These are phyloP conservation scores for Hydropsyche betteni DNA, from an alignment of 2,888 invertebrate genomes.

Conservation along the genomic window DNA sequence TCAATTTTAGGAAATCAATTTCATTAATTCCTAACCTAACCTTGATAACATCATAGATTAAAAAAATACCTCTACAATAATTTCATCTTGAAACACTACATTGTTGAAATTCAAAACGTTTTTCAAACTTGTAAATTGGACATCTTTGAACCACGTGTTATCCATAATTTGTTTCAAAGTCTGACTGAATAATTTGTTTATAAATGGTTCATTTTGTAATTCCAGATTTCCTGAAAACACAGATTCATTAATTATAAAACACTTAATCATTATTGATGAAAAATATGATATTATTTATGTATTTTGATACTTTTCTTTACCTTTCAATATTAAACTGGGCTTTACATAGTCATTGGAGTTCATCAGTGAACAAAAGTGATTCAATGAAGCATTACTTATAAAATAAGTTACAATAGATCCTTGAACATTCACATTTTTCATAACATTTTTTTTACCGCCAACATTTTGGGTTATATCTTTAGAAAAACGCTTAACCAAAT, in stretches of 20 bases:
- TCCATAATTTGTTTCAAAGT: constrained; percentile 56
- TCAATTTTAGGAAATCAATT: not conserved
- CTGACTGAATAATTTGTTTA: constrained; percentile 59
- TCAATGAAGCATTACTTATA: constrained; percentile 56
- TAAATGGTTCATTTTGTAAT: constrained; percentile 59
- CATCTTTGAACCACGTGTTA: constrained; percentile 64
- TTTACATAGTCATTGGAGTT: constrained; percentile 53
- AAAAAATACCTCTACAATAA: constrained; percentile 55
- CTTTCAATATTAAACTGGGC: constrained; percentile 56
- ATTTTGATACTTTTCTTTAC: constrained; percentile 52
- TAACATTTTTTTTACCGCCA: constrained; percentile 54
- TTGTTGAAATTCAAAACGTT: constrained; percentile 54
- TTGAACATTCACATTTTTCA: constrained; percentile 53
- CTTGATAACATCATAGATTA: constrained; percentile 9
- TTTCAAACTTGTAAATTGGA: constrained; percentile 53
- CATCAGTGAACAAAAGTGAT: constrained; percentile 55
- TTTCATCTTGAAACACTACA: constrained; percentile 55
- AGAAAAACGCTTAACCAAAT: constrained; percentile 55
- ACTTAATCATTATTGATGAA: not conserved
- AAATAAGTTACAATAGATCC: constrained; percentile 55
- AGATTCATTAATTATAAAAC: not conserved
- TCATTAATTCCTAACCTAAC: too few relatives aligned
- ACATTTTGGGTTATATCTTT: constrained; percentile 52
- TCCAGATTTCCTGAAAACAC: constrained; percentile 58
- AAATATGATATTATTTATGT: not conserved